Evolutionary conservation across 1,140 invertebrate species (phyloP).

Genomic region (Drosophila pseudoobscura): DNA sequence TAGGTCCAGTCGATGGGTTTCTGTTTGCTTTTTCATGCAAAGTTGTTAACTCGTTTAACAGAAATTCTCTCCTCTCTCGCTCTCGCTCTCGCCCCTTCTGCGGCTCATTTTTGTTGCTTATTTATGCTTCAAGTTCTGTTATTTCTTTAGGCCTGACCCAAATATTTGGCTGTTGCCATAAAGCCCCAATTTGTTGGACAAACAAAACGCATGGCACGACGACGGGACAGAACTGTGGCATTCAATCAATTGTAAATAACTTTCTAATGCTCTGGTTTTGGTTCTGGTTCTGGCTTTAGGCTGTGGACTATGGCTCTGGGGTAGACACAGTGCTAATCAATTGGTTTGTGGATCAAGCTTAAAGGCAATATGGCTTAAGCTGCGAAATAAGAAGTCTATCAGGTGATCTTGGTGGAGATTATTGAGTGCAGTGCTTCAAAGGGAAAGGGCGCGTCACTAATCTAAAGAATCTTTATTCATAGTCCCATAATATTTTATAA

Average conservation of each 20-base stretch:
- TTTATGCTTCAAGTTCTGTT: conserved; percentile 69
- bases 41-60: conserved; percentile 77
- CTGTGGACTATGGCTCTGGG: too few species aligned
- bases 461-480: too few species aligned
- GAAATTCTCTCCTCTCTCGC: conserved; percentile 36
- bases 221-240: conserved; percentile 34
- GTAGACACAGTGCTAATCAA: conserved; percentile 9
- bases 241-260: conserved; percentile 51
- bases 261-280: conserved; percentile 25
- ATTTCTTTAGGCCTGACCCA: conserved; percentile 71
- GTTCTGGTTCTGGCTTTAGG: not conserved
- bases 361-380: not conserved
- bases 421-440: too few species aligned
- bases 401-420: too few species aligned
- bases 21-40: conserved; percentile 78
- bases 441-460: too few species aligned
- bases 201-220: conserved; percentile 40
- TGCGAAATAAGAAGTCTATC: too few species aligned
- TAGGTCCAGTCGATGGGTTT: conserved; percentile 58
- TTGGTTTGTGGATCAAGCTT: conserved; percentile 2
- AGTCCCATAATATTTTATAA: too few species aligned
- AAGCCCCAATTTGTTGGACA: conserved; percentile 57
- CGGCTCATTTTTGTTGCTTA: conserved; percentile 24
- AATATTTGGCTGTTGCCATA: conserved; percentile 59
- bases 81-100: conserved; percentile 12